A percentile compares a stretch with the other conserved stretches of the same genome.
These are phyloP conservation scores for Philopedon plagiatum DNA, from an alignment of 2,888 invertebrate species.

Conservation along the genomic window DNA sequence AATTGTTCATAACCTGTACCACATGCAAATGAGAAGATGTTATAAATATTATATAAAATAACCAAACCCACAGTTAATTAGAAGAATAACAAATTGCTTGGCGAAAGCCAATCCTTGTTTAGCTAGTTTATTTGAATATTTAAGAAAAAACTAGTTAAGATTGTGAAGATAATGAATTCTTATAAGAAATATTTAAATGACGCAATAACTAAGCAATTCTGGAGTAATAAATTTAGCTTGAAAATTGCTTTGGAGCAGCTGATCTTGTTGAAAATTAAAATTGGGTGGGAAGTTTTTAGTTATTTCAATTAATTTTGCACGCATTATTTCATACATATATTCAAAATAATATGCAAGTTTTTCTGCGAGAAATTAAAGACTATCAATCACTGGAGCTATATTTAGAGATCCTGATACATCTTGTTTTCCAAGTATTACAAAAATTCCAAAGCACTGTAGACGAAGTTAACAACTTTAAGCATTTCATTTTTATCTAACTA, in stretches of 20 bases:
- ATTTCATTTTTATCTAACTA: no score
- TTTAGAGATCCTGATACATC: no score
- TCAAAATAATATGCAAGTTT: no score
- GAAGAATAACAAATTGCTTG: not conserved
- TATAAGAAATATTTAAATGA: conserved; percentile 17
- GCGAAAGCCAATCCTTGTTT: conserved; percentile 14
- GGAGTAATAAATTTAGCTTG: not conserved
- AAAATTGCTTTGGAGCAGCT: not conserved
- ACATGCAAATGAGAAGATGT: conserved; percentile 2
- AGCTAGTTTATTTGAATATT: conserved; percentile 20
- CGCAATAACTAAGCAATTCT: not conserved
- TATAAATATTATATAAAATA: not conserved
- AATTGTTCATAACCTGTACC: not conserved
- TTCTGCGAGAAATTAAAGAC: no score
- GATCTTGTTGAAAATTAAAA: not conserved
- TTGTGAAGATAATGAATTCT: not conserved
- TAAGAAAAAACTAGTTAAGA: conserved; percentile 5
- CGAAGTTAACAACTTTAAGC: no score
- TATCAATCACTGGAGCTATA: no score
- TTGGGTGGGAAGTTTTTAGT: not conserved
- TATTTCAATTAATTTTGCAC: not conserved
- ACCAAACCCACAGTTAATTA: not conserved
- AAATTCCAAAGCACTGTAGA: no score
- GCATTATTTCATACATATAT: not conserved
- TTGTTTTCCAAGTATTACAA: no score